Evolutionary conservation across 1,140 invertebrate genomes (phyloP).

Genomic region (Drosophila murphyi): DNA sequence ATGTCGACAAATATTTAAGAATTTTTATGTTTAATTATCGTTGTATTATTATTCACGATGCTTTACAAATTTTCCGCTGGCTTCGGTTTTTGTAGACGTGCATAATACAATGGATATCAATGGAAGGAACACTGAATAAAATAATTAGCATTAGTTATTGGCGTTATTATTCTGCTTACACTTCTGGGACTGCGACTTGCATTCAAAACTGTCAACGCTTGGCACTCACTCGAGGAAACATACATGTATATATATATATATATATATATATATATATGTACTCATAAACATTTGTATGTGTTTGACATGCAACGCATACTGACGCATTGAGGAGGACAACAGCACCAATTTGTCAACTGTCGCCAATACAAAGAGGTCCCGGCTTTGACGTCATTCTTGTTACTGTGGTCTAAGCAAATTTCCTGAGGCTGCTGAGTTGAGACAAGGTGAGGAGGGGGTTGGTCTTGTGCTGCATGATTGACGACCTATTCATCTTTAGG

Average conservation of each 20-base stretch:
- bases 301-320: conserved; percentile 1
- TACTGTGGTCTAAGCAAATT: conserved; percentile 38
- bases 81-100: conserved; percentile 31
- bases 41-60: conserved; percentile 59
- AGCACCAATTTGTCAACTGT: conserved; percentile 78
- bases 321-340: conserved; percentile 64
- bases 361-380: conserved; percentile 57
- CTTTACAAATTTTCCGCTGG: conserved; percentile 29
- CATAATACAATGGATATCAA: conserved; percentile 26
- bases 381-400: conserved; percentile 19
- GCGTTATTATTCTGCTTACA: conserved; percentile 12
- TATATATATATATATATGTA: conserved; percentile 1
- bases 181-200: conserved; percentile 15
- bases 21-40: conserved; percentile 36
- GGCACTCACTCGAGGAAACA: conserved; percentile 5
- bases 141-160: conserved; percentile 55
- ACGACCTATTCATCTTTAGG: conserved; percentile 65
- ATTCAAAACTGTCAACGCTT: conserved; percentile 37
- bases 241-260: conserved; percentile 21
- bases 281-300: background rate
- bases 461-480: conserved; percentile 57
- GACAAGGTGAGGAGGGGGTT: conserved; percentile 20
- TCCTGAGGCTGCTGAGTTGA: conserved; percentile 2
- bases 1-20: conserved; percentile 9
- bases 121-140: conserved; percentile 61